These are phyloP conservation scores for Eutolmus rufibarbis DNA, from an alignment of 2,888 invertebrate genomes.

Conservation along the genomic window DNA sequence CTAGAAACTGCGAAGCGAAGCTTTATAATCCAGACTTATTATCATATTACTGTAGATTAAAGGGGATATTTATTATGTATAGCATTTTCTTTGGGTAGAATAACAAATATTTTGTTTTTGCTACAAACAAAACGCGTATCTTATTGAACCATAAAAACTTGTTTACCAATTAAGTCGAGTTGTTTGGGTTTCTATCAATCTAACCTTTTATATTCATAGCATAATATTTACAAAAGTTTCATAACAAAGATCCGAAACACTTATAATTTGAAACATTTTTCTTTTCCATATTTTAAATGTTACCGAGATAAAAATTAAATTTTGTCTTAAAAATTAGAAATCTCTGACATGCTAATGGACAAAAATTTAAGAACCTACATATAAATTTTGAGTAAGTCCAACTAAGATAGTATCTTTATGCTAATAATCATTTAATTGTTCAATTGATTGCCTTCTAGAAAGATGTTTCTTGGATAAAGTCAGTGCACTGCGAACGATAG, in stretches of 20 bases:
- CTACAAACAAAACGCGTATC: neutral
- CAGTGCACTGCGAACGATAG: too few relatives aligned
- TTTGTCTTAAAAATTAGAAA: too few relatives aligned
- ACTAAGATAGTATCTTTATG: too few relatives aligned
- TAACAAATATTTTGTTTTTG: neutral
- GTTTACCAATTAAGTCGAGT: neutral
- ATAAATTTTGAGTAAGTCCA: too few relatives aligned
- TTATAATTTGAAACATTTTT: too few relatives aligned
- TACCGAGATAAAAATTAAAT: too few relatives aligned
- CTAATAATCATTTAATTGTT: too few relatives aligned
- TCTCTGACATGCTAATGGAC: too few relatives aligned
- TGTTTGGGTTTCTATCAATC: neutral
- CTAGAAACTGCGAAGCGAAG: neutral
- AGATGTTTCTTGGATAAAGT: too few relatives aligned
- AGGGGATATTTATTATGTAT: neutral
- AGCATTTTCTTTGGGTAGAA: neutral
- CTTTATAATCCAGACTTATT: neutral
- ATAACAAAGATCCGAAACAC: neutral
- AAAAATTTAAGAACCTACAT: too few relatives aligned
- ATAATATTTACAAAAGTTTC: neutral
- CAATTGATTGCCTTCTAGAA: too few relatives aligned
- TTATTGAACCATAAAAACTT: neutral
- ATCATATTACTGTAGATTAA: neutral
- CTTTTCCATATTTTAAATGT: too few relatives aligned
- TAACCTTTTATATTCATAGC: neutral